These are phyloP conservation scores for Thymelicus acteon DNA, from an alignment of 2,888 invertebrate genomes.

Conservation along the genomic window DNA sequence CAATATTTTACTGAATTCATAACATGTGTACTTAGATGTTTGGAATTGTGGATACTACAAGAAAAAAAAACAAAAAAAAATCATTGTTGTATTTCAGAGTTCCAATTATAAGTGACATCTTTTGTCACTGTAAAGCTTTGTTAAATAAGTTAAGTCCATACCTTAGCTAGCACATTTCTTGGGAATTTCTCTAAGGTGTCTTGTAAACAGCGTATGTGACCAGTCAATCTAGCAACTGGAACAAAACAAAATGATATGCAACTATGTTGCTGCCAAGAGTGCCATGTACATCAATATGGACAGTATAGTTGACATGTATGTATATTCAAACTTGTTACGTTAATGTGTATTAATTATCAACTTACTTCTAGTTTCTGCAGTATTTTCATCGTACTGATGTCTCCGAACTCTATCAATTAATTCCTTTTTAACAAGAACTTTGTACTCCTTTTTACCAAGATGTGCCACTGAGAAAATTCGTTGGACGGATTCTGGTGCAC, in stretches of 20 bases:
- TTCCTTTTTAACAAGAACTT: slow-evolving; percentile 77
- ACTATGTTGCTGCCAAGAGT: too few species aligned
- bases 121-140: neutral
- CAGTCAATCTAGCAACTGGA: slow-evolving; percentile 92
- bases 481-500: slow-evolving; percentile 89
- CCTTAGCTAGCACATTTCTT: slow-evolving; percentile 83
- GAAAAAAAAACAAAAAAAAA: too few species aligned
- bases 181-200: slow-evolving; percentile 85
- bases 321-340: too few species aligned
- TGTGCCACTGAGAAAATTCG: slow-evolving; percentile 89
- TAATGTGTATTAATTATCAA: neutral
- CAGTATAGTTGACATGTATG: too few species aligned
- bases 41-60: too few species aligned
- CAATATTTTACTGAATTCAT: neutral
- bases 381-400: slow-evolving; percentile 88
- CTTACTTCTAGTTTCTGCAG: slow-evolving; percentile 90
- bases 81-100: too few species aligned
- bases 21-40: too few species aligned
- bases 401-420: slow-evolving; percentile 86
- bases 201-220: slow-evolving; percentile 89
- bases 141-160: slow-evolving; percentile 45
- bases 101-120: too few species aligned
- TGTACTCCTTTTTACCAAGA: slow-evolving; percentile 84
- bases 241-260: slow-evolving; percentile 39
- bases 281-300: too few species aligned